These are phyloP conservation scores for Stictocephala bisonia DNA, from an alignment of 2,888 invertebrate species.

Conservation along the genomic window DNA sequence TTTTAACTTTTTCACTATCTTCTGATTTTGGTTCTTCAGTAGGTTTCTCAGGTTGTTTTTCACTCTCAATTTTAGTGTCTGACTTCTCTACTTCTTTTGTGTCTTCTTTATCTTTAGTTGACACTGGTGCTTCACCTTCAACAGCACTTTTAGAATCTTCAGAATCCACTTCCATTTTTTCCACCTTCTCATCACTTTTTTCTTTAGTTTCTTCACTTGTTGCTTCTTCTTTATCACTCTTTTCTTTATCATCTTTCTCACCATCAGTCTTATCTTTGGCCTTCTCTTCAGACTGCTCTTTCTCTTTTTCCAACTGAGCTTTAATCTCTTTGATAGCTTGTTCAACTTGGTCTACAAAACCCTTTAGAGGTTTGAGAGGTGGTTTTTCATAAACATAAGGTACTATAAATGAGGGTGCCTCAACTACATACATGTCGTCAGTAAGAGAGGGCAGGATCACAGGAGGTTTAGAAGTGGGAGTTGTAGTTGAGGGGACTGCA, in stretches of 20 bases:
- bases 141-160: slow-evolving; percentile 63
- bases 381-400: slow-evolving; percentile 95
- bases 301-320: slow-evolving; percentile 65
- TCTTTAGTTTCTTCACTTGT: slow-evolving; percentile 70
- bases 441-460: slow-evolving; percentile 84
- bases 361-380: slow-evolving; percentile 80
- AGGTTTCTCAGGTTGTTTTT: slow-evolving; percentile 58
- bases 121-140: slow-evolving; percentile 60
- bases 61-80: slow-evolving; percentile 60
- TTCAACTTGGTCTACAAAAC: slow-evolving; percentile 74
- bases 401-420: slow-evolving; percentile 93
- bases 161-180: slow-evolving; percentile 67
- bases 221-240: slow-evolving; percentile 63
- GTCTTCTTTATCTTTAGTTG: slow-evolving; percentile 61
- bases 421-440: slow-evolving; percentile 93
- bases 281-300: slow-evolving; percentile 65
- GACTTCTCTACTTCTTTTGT: slow-evolving; percentile 59
- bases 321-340: slow-evolving; percentile 61
- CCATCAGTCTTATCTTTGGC: slow-evolving; percentile 64
- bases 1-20: slow-evolving; percentile 56
- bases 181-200: slow-evolving; percentile 64
- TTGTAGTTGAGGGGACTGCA: slow-evolving; percentile 52
- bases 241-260: slow-evolving; percentile 61
- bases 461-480: slow-evolving; percentile 63
- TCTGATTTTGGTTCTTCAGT: slow-evolving; percentile 57